A percentile compares a stretch with the other conserved stretches of the same genome.
phyloP scores from a whole-genome alignment of 1,140 invertebrate species.

The Chelonus insularis region DNA sequence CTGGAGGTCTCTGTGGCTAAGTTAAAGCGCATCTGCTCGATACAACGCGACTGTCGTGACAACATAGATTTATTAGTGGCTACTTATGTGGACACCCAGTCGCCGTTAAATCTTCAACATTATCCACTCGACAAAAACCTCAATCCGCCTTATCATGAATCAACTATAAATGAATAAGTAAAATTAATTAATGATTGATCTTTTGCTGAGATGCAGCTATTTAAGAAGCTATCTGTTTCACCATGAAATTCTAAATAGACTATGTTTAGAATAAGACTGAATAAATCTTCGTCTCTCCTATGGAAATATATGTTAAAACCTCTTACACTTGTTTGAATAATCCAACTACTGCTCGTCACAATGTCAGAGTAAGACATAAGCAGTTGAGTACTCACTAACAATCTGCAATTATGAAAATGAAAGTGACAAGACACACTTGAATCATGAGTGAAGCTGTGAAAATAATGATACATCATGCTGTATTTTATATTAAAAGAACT shows the following conservation, averaged over 20 bases:
- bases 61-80: conserved; percentile 14
- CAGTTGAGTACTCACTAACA: conserved; percentile 29
- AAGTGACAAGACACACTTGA: conserved; percentile 37
- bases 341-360: not conserved
- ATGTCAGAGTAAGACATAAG: not conserved
- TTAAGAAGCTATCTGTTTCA: no score
- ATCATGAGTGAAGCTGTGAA: conserved; percentile 26
- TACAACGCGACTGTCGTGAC: conserved; percentile 1
- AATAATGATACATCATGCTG: no score
- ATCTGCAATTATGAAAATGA: conserved; percentile 40
- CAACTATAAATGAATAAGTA: not conserved
- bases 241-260: no score
- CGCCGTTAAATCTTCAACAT: conserved; percentile 1
- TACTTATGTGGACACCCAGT: conserved; percentile 12
- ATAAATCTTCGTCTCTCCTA: no score
- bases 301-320: no score
- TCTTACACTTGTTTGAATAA: no score
- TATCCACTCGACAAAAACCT: not conserved
- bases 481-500: no score
- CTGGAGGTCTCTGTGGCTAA: no score
- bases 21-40: conserved; percentile 7
- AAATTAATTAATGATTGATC: no score
- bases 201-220: no score
- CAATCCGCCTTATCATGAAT: conserved; percentile 12
- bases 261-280: no score